Percentiles rank a stretch among this genome's conserved stretches.
Evolutionary conservation across 2,797 vertebrate species (phyloP).

Genomic region (Knipowitschia caucasica): DNA sequence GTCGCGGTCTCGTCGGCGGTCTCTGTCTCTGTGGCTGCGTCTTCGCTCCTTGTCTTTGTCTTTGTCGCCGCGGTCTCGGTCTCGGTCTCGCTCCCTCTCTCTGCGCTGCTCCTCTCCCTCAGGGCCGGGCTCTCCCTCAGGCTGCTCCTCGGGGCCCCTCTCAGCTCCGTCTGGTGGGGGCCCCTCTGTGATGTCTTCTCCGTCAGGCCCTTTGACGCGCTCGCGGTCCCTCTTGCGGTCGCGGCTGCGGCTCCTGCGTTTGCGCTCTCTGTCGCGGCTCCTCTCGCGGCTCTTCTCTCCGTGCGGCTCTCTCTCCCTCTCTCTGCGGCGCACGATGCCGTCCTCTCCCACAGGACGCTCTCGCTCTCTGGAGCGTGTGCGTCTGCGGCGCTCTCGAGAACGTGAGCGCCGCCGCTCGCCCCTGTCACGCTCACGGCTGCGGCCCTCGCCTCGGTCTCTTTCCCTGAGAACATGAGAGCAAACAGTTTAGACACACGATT

Average conservation of each 20-base stretch:
- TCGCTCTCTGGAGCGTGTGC: constrained; percentile 70
- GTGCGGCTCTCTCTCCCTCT: constrained; percentile 48
- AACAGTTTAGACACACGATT: no score
- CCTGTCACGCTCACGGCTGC: constrained; percentile 80
- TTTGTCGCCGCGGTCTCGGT: constrained; percentile 77
- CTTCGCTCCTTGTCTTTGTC: constrained; percentile 78
- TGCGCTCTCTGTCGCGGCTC: constrained; percentile 73
- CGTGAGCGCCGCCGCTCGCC: constrained; percentile 75
- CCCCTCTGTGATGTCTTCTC: constrained; percentile 60
- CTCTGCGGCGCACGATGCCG: constrained; percentile 51
- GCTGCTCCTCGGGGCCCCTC: constrained; percentile 58
- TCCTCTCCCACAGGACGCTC: constrained; percentile 52
- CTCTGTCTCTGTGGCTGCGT: constrained; percentile 37
- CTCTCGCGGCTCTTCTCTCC: constrained; percentile 74
- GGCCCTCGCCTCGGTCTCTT: constrained; percentile 77
- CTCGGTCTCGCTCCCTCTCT: constrained; percentile 76
- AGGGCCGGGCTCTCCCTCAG: constrained; percentile 71
- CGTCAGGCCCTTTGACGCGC: constrained; percentile 76
- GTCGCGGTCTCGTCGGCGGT: constrained; percentile 78
- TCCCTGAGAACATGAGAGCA: constrained; percentile 31
- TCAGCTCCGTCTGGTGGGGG: constrained; percentile 50
- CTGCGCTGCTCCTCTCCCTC: constrained; percentile 74
- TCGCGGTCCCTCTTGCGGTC: constrained; percentile 81
- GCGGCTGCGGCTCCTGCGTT: constrained; percentile 74
- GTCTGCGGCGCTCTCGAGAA: constrained; percentile 77